Evolutionary conservation across 2,797 vertebrate species (phyloP).

Genomic region (Halcyon leucocephala): DNA sequence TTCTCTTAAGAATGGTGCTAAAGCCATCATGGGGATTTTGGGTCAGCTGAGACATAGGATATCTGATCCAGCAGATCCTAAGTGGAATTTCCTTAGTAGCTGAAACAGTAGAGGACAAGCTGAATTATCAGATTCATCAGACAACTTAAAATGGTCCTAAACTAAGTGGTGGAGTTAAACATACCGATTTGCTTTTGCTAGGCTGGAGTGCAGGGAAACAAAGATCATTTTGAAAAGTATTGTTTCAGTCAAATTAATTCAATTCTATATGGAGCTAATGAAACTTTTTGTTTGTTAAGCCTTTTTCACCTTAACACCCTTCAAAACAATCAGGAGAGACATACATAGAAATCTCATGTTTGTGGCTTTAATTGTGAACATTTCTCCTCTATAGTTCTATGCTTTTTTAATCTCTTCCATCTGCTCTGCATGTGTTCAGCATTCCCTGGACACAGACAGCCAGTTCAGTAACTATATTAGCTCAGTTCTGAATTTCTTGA

Average conservation of each 20-base stretch:
- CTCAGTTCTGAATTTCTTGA: background rate
- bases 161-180: constrained; percentile 38
- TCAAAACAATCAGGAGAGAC: background rate
- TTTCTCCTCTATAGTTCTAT: background rate
- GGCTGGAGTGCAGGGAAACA: background rate
- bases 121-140: constrained; percentile 72
- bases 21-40: constrained; percentile 64
- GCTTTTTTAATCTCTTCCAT: constrained; percentile 27
- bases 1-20: constrained; percentile 69
- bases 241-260: background rate
- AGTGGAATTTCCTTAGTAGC: constrained; percentile 77
- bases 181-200: constrained; percentile 2
- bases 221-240: background rate
- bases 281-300: background rate
- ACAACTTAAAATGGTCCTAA: constrained; percentile 69
- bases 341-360: background rate
- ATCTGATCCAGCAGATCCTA: constrained; percentile 69
- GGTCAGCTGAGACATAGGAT: constrained; percentile 75
- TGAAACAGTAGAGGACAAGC: constrained; percentile 77
- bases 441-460: background rate
- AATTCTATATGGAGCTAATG: background rate
- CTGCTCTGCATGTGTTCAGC: background rate
- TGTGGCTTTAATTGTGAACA: background rate
- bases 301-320: background rate
- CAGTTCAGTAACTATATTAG: background rate